These are phyloP conservation scores for Saguinus imperator DNA, from an alignment of 2,113 vertebrate genomes.

Conservation along the genomic window DNA sequence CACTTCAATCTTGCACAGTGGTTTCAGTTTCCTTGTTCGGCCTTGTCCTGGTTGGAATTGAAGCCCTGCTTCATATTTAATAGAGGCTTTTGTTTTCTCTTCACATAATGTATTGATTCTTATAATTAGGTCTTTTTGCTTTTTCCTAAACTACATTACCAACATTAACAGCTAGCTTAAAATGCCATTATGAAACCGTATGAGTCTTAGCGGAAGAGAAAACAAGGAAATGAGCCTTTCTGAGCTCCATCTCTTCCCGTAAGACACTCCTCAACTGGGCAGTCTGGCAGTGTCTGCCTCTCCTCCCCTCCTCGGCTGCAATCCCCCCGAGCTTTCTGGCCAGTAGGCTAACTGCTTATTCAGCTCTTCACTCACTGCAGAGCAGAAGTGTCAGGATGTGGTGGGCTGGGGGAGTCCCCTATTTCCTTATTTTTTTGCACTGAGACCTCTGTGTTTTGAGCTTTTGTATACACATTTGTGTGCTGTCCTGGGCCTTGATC, in stretches of 20 bases:
- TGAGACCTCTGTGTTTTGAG: too few species aligned
- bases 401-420: accelerated
- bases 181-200: conserved; percentile 77
- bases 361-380: not conserved
- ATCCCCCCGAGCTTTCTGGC: conserved; percentile 31
- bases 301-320: conserved; percentile 31
- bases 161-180: conserved; percentile 80
- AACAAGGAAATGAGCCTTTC: conserved; percentile 65
- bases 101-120: conserved; percentile 76
- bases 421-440: not conserved
- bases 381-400: not conserved
- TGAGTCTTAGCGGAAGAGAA: conserved; percentile 58
- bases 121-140: conserved; percentile 79
- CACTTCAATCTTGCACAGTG: accelerated
- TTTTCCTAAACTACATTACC: conserved; percentile 71
- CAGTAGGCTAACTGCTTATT: not conserved
- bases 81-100: conserved; percentile 66
- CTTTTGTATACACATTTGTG: not conserved
- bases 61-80: conserved; percentile 73
- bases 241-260: conserved; percentile 70
- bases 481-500: not conserved
- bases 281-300: conserved; percentile 33
- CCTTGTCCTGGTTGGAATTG: conserved; percentile 43
- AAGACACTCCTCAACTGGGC: conserved; percentile 62
- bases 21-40: conserved; percentile 55